Conservation (phyloP, 2,113 vertebrate genomes). For the Myotis yumanensis region DNA sequence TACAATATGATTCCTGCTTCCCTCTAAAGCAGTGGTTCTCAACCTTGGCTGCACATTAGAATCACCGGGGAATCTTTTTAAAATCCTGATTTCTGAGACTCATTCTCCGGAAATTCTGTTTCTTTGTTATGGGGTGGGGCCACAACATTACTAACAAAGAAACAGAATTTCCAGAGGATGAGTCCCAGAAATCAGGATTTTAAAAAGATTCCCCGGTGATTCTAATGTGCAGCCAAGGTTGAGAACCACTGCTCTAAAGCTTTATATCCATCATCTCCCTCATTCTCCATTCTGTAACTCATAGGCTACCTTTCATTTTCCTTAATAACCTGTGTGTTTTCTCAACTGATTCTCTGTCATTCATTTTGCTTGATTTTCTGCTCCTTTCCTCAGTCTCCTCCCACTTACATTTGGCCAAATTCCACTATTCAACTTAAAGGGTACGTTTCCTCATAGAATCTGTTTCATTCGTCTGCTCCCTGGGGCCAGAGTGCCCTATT, state of each 20-base stretch:
- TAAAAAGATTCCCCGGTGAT: too few species aligned
- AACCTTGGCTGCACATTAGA: too few species aligned
- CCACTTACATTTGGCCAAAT: neutral
- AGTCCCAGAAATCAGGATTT: too few species aligned
- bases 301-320: neutral
- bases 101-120: too few species aligned
- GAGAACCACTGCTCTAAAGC: neutral
- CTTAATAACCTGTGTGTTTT: neutral
- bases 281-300: neutral
- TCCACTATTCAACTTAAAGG: neutral
- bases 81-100: too few species aligned
- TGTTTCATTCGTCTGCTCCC: neutral
- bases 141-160: too few species aligned
- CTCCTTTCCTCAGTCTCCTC: accelerated
- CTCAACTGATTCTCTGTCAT: neutral
- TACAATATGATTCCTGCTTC: neutral
- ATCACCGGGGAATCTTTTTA: too few species aligned
- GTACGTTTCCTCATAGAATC: neutral
- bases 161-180: too few species aligned
- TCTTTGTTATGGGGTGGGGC: too few species aligned
- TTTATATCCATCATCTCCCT: neutral
- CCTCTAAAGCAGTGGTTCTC: neutral
- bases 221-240: too few species aligned
- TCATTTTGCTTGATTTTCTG: neutral
- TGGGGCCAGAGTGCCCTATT: neutral